A percentile compares a stretch with the other conserved stretches of the same genome.
Conservation (phyloP, 2,797 vertebrate species). For the Chromis chromis region DNA sequence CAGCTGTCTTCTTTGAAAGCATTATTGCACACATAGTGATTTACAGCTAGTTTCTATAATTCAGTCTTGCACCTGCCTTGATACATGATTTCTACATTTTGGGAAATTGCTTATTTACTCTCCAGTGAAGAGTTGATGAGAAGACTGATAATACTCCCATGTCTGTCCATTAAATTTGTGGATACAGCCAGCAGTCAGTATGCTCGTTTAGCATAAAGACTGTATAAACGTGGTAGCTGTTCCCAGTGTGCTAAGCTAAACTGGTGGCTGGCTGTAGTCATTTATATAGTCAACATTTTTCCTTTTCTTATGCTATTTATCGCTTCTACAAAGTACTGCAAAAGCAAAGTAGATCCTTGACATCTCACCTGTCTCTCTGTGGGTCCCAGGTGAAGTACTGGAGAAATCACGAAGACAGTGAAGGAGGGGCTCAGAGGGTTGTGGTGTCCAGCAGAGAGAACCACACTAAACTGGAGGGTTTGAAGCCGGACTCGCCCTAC, state of each 20-base stretch:
- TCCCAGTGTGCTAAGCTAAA: background rate
- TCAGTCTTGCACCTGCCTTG: background rate
- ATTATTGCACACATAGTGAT: too few relatives aligned
- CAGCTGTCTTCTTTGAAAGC: background rate
- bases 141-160: background rate
- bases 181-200: background rate
- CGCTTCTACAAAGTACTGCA: background rate
- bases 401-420: slow-evolving; percentile 88
- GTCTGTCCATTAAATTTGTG: background rate
- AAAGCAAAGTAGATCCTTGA: background rate
- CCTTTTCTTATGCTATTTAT: background rate
- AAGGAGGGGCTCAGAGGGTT: slow-evolving; percentile 86
- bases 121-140: background rate
- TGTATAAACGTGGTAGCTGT: background rate
- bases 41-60: background rate
- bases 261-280: background rate
- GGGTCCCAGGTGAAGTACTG: slow-evolving; percentile 92
- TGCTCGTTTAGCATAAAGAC: background rate
- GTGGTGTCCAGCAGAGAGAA: slow-evolving; percentile 87
- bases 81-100: background rate
- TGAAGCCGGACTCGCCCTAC: slow-evolving; percentile 91
- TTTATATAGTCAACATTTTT: background rate
- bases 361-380: slow-evolving; percentile 15
- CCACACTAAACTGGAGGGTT: slow-evolving; percentile 89
- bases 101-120: background rate